Evolutionary conservation across 1,140 invertebrate species (phyloP).

Genomic region (Diorhabda carinulata): DNA sequence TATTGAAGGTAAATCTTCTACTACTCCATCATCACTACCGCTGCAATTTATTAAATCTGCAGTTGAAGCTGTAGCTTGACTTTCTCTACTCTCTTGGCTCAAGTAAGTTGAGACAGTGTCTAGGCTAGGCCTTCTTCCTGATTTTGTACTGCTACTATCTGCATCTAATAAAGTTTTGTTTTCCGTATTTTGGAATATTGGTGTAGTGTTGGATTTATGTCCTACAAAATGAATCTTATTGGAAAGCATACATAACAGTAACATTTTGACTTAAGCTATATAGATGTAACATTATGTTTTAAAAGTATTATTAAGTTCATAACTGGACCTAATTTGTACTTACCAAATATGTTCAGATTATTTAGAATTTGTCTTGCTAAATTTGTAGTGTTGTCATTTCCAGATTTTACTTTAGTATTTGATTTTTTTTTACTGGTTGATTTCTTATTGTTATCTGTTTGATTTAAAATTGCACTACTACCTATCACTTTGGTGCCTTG

Average conservation of each 20-base stretch:
- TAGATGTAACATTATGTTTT: no score
- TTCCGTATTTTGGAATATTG: constrained; percentile 32
- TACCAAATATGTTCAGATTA: constrained; percentile 76
- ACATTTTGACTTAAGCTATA: no score
- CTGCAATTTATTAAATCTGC: constrained; percentile 72
- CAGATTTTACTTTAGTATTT: constrained; percentile 38
- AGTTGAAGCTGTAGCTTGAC: constrained; percentile 53
- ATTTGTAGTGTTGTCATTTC: constrained; percentile 51
- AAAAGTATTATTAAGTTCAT: no score
- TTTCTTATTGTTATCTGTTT: constrained; percentile 31
- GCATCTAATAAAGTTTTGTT: constrained; percentile 54
- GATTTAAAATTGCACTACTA: constrained; percentile 36
- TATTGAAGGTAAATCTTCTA: constrained; percentile 42
- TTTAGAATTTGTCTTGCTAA: constrained; percentile 71
- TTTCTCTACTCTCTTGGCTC: constrained; percentile 75
- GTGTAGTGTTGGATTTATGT: constrained; percentile 37
- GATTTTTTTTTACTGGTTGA: constrained; percentile 38
- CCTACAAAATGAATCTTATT: constrained; percentile 19
- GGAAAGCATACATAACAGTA: no score
- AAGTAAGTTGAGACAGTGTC: constrained; percentile 85
- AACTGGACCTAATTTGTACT: constrained; percentile 32
- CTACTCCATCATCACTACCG: constrained; percentile 63
- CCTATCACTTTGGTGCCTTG: constrained; percentile 35
- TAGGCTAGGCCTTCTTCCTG: constrained; percentile 70
- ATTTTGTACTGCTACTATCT: constrained; percentile 66